phyloP scores from a whole-genome alignment of 2,888 invertebrate genomes.

The Leptinotarsa juncta region DNA sequence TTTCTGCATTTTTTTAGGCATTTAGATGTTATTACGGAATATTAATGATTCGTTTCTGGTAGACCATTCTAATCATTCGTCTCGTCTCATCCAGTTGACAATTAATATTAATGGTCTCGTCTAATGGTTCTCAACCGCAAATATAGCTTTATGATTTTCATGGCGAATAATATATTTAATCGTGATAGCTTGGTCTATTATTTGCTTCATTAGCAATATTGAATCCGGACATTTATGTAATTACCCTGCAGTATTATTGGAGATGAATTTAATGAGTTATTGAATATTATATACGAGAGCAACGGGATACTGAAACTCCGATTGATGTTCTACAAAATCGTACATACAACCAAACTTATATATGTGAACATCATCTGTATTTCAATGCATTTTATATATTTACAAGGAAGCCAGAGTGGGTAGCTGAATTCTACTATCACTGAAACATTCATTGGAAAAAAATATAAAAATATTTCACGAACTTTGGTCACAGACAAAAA shows the following conservation, averaged over 20 bases:
- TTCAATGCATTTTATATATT: too few species aligned
- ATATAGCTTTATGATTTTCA: constrained; percentile 6
- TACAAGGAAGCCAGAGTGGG: too few species aligned
- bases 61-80: constrained; percentile 7
- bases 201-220: constrained; percentile 13
- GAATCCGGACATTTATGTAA: constrained; percentile 16
- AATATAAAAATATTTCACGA: too few species aligned
- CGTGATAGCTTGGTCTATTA: constrained; percentile 9
- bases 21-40: background rate
- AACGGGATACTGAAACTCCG: background rate
- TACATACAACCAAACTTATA: too few species aligned
- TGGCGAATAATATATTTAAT: constrained; percentile 12
- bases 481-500: too few species aligned
- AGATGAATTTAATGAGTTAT: background rate
- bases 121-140: constrained; percentile 16
- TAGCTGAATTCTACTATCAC: too few species aligned
- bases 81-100: constrained; percentile 15
- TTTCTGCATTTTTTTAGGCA: background rate
- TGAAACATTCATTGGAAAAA: too few species aligned
- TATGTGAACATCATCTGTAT: too few species aligned
- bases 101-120: constrained; percentile 14
- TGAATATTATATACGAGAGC: background rate
- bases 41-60: background rate
- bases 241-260: constrained; percentile 8
- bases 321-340: background rate